phyloP scores from a whole-genome alignment of 2,113 vertebrate genomes.

The Silurus asotus region DNA sequence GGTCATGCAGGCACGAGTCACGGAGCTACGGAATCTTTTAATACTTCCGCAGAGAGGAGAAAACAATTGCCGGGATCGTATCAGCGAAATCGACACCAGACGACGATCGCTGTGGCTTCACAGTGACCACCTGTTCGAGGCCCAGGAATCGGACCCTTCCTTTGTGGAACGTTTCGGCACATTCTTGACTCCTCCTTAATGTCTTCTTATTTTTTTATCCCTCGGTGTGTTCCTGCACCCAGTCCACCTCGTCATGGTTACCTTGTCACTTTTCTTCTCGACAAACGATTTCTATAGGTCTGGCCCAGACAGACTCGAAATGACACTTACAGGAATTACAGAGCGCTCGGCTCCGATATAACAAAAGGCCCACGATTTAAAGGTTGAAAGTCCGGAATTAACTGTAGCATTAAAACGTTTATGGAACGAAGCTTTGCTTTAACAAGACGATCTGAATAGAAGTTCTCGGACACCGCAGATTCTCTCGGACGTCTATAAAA shows the following conservation, averaged over 20 bases:
- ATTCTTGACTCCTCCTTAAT: conserved; percentile 68
- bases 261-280: conserved; percentile 57
- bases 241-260: conserved; percentile 61
- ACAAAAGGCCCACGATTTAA: too few relatives aligned
- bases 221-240: conserved; percentile 58
- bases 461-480: conserved; percentile 60
- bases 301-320: conserved; percentile 55
- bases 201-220: conserved; percentile 50
- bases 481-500: conserved; percentile 67
- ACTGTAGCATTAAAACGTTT: conserved; percentile 64
- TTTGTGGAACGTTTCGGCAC: conserved; percentile 63
- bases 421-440: conserved; percentile 64
- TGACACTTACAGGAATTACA: conserved; percentile 49
- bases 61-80: conserved; percentile 69
- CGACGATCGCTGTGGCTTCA: conserved; percentile 50
- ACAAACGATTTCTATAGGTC: conserved; percentile 61
- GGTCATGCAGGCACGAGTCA: conserved; percentile 52
- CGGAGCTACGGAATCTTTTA: conserved; percentile 69
- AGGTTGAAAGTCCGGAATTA: conserved; percentile 57
- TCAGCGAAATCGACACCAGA: conserved; percentile 73
- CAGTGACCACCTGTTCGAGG: conserved; percentile 73
- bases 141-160: conserved; percentile 28
- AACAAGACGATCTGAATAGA: conserved; percentile 66
- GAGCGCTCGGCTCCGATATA: conserved; percentile 27
- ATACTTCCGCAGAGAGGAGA: conserved; percentile 66